These are phyloP conservation scores for Sebastes schlegelii DNA, from an alignment of 2,113 vertebrate genomes.

Conservation along the genomic window DNA sequence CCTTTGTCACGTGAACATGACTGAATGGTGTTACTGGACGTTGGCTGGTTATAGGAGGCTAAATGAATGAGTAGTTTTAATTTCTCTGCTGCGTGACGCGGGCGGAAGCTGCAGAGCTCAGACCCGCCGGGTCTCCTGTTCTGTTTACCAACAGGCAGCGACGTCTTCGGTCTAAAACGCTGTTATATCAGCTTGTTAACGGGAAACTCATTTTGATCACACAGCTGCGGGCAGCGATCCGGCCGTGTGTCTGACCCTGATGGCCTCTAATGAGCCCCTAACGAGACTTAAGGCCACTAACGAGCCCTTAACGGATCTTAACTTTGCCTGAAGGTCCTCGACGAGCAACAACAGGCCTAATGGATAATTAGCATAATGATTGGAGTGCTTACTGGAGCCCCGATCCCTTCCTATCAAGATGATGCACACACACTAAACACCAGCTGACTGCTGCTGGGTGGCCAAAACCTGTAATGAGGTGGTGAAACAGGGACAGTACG, in stretches of 20 bases:
- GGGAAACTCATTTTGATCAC: slow-evolving; percentile 49
- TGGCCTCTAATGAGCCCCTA: slow-evolving; percentile 52
- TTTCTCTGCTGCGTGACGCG: neutral
- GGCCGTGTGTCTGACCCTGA: slow-evolving; percentile 46
- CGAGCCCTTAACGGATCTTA: slow-evolving; percentile 12
- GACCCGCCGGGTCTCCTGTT: neutral
- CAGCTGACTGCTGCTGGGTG: neutral
- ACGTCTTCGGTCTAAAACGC: neutral
- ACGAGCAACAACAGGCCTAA: slow-evolving; percentile 31
- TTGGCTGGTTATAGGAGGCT: neutral
- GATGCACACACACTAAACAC: slow-evolving; percentile 5
- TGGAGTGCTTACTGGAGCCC: slow-evolving; percentile 27
- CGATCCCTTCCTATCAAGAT: slow-evolving; percentile 24
- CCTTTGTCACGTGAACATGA: neutral
- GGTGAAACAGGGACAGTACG: neutral
- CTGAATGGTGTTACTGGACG: neutral
- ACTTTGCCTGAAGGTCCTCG: slow-evolving; percentile 32
- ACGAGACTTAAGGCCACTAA: slow-evolving; percentile 49
- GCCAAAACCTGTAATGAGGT: neutral
- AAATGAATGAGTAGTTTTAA: neutral
- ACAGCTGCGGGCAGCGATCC: slow-evolving; percentile 11
- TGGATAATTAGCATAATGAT: slow-evolving; percentile 48
- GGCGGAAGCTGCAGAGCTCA: neutral
- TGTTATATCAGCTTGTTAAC: slow-evolving; percentile 19
- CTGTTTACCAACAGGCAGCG: slow-evolving; percentile 10